These are phyloP conservation scores for Peribatodes rhomboidaria DNA, from an alignment of 2,888 invertebrate genomes.

Conservation along the genomic window DNA sequence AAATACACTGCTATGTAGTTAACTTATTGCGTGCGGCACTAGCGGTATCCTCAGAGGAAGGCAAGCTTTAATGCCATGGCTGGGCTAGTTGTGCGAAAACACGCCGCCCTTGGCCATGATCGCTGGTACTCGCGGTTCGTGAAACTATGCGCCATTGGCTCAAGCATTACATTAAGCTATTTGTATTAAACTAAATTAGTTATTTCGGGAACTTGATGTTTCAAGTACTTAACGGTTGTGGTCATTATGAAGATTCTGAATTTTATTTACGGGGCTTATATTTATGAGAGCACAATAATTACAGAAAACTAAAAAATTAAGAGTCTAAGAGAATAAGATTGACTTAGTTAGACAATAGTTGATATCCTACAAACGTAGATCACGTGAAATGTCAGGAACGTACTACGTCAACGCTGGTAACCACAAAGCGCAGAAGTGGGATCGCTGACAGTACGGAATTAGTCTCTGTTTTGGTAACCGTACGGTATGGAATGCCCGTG, in stretches of 20 bases:
- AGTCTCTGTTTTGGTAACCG: background rate
- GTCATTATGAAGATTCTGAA: background rate
- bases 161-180: constrained; percentile 3
- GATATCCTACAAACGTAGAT: no score
- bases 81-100: constrained; percentile 14
- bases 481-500: background rate
- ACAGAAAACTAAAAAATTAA: no score
- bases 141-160: constrained; percentile 17
- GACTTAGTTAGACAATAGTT: no score
- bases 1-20: background rate
- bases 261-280: background rate
- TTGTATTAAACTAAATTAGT: constrained; percentile 1
- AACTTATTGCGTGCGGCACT: background rate
- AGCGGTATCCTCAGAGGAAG: background rate
- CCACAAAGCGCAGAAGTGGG: constrained; percentile 4
- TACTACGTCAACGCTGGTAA: background rate
- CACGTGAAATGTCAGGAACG: no score
- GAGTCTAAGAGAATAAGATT: no score
- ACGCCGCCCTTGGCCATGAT: constrained; percentile 17
- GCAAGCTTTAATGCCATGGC: background rate
- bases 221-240: background rate
- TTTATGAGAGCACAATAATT: no score
- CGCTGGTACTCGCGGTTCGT: background rate
- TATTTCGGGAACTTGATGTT: constrained; percentile 4
- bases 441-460: background rate